These are phyloP conservation scores for Timema podura DNA, from an alignment of 2,888 invertebrate species.

Conservation along the genomic window DNA sequence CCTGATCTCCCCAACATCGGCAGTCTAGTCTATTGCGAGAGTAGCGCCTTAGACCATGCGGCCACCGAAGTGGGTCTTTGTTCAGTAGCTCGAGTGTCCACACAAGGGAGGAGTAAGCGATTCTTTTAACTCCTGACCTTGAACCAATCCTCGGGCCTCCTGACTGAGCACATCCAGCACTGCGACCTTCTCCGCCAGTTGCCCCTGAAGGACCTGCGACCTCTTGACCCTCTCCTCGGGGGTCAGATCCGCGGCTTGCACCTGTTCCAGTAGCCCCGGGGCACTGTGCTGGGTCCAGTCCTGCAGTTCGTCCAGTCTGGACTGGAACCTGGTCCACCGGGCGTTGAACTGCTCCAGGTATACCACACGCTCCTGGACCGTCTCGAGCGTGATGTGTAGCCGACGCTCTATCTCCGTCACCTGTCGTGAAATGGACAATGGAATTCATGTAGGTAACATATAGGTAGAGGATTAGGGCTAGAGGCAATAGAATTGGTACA, in stretches of 20 bases:
- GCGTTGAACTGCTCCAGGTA: conserved; percentile 77
- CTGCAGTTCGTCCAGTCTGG: conserved; percentile 68
- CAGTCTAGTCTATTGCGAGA: no score
- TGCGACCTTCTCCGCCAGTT: conserved; percentile 71
- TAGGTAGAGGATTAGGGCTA: neutral
- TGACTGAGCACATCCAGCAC: conserved; percentile 68
- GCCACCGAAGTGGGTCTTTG: no score
- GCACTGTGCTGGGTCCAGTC: conserved; percentile 78
- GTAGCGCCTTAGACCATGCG: no score
- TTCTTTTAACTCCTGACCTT: conserved; percentile 31
- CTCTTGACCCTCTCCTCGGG: conserved; percentile 79
- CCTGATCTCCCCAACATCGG: no score
- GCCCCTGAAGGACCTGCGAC: conserved; percentile 68
- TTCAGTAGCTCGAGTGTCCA: no score
- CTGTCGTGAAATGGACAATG: conserved; percentile 26
- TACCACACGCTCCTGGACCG: conserved; percentile 72
- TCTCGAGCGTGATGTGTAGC: conserved; percentile 70
- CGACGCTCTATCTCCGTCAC: conserved; percentile 71
- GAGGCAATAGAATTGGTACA: no score
- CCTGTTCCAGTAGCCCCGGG: conserved; percentile 67
- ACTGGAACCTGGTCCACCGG: conserved; percentile 76
- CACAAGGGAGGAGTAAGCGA: no score
- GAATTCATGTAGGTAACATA: no score
- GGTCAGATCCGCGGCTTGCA: conserved; percentile 71
- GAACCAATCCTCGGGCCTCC: conserved; percentile 69